These are phyloP conservation scores for Echinarachnius parma DNA, from an alignment of 53 echinoderm and acorn worm genomes.

Conservation along the genomic window DNA sequence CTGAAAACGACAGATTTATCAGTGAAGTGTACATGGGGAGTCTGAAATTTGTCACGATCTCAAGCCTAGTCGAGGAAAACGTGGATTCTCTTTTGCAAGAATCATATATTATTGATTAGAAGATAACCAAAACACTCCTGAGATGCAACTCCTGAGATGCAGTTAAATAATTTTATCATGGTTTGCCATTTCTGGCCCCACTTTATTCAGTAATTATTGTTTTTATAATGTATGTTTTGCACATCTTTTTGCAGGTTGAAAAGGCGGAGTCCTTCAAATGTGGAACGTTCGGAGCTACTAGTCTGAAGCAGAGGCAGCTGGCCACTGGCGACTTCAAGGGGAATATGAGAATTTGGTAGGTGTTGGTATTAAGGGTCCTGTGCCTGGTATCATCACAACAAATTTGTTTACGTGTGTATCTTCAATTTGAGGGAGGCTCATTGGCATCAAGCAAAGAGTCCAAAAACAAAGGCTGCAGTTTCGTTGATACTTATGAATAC, in stretches of 20 bases:
- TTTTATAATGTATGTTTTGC: not conserved
- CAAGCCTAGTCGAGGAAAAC: not conserved
- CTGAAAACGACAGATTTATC: too few relatives aligned
- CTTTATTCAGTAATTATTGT: not conserved
- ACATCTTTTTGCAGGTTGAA: slow-evolving; percentile 64
- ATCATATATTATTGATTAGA: not conserved
- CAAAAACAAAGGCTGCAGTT: too few relatives aligned
- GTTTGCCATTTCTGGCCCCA: not conserved
- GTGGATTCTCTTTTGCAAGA: not conserved
- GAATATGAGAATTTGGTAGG: slow-evolving; percentile 90
- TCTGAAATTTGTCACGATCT: too few relatives aligned
- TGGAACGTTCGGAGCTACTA: slow-evolving; percentile 94
- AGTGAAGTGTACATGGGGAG: too few relatives aligned
- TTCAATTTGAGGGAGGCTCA: too few relatives aligned
- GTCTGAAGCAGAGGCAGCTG: slow-evolving; percentile 70
- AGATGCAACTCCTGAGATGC: too few relatives aligned
- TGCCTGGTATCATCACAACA: too few relatives aligned
- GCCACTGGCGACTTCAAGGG: slow-evolving; percentile 93
- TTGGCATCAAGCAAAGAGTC: too few relatives aligned
- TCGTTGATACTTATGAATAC: too few relatives aligned
- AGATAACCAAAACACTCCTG: not conserved
- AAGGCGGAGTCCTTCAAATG: slow-evolving; percentile 84
- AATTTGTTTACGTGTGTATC: too few relatives aligned
- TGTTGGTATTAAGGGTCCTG: too few relatives aligned
- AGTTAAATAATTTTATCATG: not conserved